Conservation (phyloP, 2,888 invertebrate genomes). For the Zele albiditarsus region DNA sequence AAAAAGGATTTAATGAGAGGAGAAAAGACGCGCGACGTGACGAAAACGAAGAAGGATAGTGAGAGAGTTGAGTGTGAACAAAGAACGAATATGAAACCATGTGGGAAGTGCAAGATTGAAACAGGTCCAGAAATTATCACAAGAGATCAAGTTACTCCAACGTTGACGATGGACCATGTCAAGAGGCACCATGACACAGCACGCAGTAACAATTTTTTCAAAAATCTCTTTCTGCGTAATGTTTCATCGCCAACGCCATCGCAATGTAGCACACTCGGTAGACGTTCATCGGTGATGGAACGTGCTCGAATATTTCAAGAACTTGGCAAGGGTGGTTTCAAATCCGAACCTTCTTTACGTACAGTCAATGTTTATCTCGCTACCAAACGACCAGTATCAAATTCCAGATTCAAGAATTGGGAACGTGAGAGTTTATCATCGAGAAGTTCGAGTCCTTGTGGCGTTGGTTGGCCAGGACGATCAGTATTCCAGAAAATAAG, state of each 20-base stretch:
- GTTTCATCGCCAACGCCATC: constrained; percentile 69
- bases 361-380: constrained; percentile 79
- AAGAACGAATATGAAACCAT: constrained; percentile 48
- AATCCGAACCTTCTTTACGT: constrained; percentile 76
- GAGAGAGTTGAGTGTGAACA: constrained; percentile 50
- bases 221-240: constrained; percentile 80
- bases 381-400: constrained; percentile 81
- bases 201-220: constrained; percentile 81
- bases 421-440: constrained; percentile 76
- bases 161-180: constrained; percentile 73
- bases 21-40: constrained; percentile 45
- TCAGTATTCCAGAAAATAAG: constrained; percentile 63
- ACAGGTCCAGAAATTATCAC: constrained; percentile 32
- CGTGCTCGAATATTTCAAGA: constrained; percentile 82
- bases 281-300: constrained; percentile 79
- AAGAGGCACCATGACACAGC: constrained; percentile 77
- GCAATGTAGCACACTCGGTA: constrained; percentile 64
- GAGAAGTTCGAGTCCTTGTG: constrained; percentile 76
- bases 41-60: constrained; percentile 45
- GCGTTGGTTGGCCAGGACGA: constrained; percentile 78
- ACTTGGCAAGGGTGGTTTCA: constrained; percentile 68
- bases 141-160: constrained; percentile 54
- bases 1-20: constrained; percentile 38
- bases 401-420: constrained; percentile 82
- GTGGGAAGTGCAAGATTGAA: constrained; percentile 30